These are phyloP conservation scores for Chlorospingus semifuscus DNA, from an alignment of 2,797 vertebrate species.

Conservation along the genomic window DNA sequence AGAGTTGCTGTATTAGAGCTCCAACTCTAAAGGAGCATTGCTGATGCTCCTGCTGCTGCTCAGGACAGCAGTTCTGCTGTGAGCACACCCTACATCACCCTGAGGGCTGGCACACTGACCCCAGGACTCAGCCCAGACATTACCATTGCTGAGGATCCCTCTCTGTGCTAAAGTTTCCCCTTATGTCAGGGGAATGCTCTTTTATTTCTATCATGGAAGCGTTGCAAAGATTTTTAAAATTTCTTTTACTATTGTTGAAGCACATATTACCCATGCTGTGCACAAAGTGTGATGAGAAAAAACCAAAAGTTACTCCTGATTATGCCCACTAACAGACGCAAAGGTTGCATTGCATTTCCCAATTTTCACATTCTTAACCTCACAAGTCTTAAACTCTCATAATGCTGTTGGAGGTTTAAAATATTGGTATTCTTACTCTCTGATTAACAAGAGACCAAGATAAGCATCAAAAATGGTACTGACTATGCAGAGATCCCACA, in stretches of 20 bases:
- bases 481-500: background rate
- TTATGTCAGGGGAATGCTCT: background rate
- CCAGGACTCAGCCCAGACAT: background rate
- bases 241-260: background rate
- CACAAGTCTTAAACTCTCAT: background rate
- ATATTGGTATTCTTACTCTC: background rate
- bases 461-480: background rate
- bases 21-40: background rate
- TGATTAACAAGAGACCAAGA: background rate
- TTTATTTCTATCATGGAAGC: background rate
- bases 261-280: background rate
- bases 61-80: background rate
- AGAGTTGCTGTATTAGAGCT: background rate
- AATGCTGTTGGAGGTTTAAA: background rate
- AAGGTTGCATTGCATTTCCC: background rate
- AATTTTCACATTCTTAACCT: background rate
- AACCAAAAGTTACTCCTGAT: background rate
- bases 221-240: background rate
- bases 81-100: fast-evolving
- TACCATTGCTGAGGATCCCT: background rate
- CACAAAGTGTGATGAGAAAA: background rate
- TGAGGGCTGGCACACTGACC: fast-evolving
- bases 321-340: background rate
- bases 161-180: background rate
- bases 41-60: background rate